Percentiles rank a stretch among this genome's conserved stretches.
phyloP scores from a whole-genome alignment of 2,113 vertebrate genomes.

The Calidris pugnax region DNA sequence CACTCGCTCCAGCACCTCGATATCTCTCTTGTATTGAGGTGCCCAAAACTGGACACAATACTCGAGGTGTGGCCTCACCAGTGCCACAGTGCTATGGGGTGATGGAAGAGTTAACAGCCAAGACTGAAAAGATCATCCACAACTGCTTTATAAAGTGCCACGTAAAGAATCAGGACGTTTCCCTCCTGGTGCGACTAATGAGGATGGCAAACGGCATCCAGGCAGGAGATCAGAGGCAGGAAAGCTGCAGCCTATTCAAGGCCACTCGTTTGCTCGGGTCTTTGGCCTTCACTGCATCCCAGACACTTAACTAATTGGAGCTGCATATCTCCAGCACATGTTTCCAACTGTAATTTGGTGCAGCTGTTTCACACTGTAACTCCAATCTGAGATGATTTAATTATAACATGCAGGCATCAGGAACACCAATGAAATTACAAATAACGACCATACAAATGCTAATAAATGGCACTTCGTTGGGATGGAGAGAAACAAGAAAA shows the following conservation, averaged over 20 bases:
- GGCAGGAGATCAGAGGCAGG: background rate
- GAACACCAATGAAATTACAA: conserved; percentile 67
- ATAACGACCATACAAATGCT: conserved; percentile 63
- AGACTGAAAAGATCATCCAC: background rate
- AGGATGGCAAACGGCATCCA: background rate
- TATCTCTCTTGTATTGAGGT: too few relatives aligned
- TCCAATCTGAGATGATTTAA: conserved; percentile 66
- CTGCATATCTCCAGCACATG: conserved; percentile 44
- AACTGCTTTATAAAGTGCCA: too few relatives aligned
- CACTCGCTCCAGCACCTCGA: too few relatives aligned
- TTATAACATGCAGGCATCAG: conserved; percentile 65
- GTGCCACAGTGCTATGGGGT: too few relatives aligned
- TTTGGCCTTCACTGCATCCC: background rate
- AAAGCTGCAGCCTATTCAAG: background rate
- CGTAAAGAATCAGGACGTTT: background rate
- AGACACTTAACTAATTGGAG: conserved; percentile 58
- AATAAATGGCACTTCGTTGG: conserved; percentile 57
- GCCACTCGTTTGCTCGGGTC: conserved; percentile 20
- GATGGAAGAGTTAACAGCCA: background rate
- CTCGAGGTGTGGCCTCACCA: too few relatives aligned
- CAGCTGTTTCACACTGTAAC: conserved; percentile 70
- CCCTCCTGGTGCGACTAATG: background rate
- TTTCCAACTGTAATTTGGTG: conserved; percentile 67
- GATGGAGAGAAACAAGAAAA: conserved; percentile 22
- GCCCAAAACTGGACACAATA: too few relatives aligned